Evolutionary conservation across 1,140 invertebrate species (phyloP).

Genomic region (Hypsibius dujardini): DNA sequence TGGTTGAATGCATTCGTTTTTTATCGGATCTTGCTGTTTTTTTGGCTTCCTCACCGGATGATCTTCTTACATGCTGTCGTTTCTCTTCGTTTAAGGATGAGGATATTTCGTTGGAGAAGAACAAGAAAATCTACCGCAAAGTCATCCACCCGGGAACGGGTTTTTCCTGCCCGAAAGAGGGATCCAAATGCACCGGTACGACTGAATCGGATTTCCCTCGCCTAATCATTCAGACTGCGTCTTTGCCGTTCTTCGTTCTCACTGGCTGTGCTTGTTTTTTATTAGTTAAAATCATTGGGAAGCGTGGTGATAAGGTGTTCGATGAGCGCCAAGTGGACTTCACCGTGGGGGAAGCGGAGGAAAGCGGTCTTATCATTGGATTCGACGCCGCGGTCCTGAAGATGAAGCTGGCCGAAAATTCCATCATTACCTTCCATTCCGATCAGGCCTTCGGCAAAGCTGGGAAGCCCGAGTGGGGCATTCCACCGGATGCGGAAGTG

Average conservation of each 20-base stretch:
- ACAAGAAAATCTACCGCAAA: slow-evolving; percentile 58
- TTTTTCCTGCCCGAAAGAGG: slow-evolving; percentile 53
- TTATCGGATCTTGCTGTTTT: neutral
- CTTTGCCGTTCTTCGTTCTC: neutral
- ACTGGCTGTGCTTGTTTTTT: slow-evolving; percentile 23
- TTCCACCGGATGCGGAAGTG: slow-evolving; percentile 57
- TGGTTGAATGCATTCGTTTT: neutral
- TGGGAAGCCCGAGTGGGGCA: slow-evolving; percentile 50
- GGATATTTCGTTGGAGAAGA: slow-evolving; percentile 63
- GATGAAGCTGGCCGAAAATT: slow-evolving; percentile 64
- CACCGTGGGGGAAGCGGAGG: slow-evolving; percentile 62
- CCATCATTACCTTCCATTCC: slow-evolving; percentile 51
- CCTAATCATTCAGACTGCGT: neutral
- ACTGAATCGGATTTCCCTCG: neutral
- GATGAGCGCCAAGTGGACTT: slow-evolving; percentile 61
- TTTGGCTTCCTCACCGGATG: neutral
- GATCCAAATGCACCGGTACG: slow-evolving; percentile 38
- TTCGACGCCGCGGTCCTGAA: slow-evolving; percentile 64
- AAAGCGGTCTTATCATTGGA: slow-evolving; percentile 54
- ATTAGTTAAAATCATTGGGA: slow-evolving; percentile 59
- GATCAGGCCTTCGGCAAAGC: slow-evolving; percentile 60
- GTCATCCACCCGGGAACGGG: slow-evolving; percentile 50
- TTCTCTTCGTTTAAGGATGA: slow-evolving; percentile 39
- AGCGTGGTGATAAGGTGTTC: slow-evolving; percentile 46
- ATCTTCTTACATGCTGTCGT: neutral